These are phyloP conservation scores for Telmatochromis bifrenatus DNA, from an alignment of 2,113 vertebrate genomes.

Conservation along the genomic window DNA sequence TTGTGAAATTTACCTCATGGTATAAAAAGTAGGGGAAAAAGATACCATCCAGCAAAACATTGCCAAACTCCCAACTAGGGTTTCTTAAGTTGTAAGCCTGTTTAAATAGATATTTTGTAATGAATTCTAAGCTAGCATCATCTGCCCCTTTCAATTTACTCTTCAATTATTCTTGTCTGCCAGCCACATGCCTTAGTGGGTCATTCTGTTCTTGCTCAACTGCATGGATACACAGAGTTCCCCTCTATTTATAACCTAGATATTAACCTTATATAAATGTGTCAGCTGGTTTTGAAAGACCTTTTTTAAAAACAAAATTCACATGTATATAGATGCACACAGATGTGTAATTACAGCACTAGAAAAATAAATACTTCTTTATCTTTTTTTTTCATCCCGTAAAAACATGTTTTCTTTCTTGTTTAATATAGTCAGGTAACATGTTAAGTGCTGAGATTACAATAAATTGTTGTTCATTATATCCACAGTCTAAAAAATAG, in stretches of 20 bases:
- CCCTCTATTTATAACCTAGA: not conserved
- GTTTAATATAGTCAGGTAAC: not conserved
- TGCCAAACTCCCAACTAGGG: not conserved
- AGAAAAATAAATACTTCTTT: not conserved
- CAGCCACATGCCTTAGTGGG: not conserved
- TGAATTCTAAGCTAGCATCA: not conserved
- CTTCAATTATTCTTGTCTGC: not conserved
- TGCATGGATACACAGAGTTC: not conserved
- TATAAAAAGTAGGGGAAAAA: not conserved
- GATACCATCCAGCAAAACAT: not conserved
- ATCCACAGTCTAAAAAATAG: conserved; percentile 50
- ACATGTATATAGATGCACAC: not conserved
- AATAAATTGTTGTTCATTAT: not conserved
- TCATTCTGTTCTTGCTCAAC: not conserved
- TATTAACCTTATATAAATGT: not conserved
- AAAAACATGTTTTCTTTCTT: not conserved
- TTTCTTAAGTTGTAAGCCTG: not conserved
- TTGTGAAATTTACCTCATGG: not conserved
- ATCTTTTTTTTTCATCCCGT: not conserved
- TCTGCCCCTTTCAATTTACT: not conserved
- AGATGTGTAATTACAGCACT: not conserved
- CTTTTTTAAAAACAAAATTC: not conserved
- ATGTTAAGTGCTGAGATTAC: not conserved
- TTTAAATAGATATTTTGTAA: not conserved
- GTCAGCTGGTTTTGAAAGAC: not conserved